Percentiles rank a stretch among this genome's conserved stretches.
phyloP scores from a whole-genome alignment of 1,140 invertebrate species.

The Eupristina koningsbergeri region DNA sequence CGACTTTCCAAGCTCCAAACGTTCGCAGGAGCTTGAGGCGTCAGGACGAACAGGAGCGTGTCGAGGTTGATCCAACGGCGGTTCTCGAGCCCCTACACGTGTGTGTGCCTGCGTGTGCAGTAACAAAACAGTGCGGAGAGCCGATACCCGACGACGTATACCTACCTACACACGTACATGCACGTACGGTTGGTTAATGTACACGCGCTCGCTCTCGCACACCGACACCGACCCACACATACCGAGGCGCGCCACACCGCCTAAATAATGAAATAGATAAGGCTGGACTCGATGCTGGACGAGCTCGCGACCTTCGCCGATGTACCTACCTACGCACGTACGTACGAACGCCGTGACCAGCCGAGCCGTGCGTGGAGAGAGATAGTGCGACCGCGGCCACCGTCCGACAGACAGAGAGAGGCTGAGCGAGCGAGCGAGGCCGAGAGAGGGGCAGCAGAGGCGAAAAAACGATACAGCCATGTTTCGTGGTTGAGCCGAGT shows the following conservation, averaged over 20 bases:
- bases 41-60: not conserved
- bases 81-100: not conserved
- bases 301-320: not conserved
- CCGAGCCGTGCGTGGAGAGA: not conserved
- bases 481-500: not conserved
- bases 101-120: not conserved
- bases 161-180: not conserved
- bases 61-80: not conserved
- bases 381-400: not conserved
- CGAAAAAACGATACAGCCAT: slow-evolving; percentile 18
- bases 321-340: not conserved
- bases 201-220: too few species aligned
- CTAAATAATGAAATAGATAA: not conserved
- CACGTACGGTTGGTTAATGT: not conserved
- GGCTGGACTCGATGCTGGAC: not conserved
- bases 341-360: not conserved
- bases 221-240: not conserved
- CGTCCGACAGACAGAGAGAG: not conserved
- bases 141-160: not conserved
- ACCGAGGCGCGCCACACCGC: not conserved
- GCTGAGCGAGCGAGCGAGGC: not conserved
- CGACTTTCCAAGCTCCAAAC: not conserved
- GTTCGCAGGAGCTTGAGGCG: not conserved
- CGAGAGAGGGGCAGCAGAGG: not conserved
- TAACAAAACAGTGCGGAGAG: not conserved